Base-by-base conservation (phyloP, 2,888 invertebrate genomes). In the Xiphydria camelus region DNA sequence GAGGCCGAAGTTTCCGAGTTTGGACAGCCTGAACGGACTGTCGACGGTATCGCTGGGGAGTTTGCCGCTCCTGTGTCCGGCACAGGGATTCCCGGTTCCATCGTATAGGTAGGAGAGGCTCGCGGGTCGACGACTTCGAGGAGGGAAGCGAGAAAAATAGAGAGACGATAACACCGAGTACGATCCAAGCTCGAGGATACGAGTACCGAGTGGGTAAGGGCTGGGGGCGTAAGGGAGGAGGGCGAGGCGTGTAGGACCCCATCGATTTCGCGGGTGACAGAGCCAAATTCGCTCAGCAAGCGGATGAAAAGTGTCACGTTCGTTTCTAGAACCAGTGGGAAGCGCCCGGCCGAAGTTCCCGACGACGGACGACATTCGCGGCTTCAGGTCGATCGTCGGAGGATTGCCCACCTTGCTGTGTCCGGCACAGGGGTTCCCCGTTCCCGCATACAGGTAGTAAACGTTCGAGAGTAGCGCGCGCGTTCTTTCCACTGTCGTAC, bases 261-360 rank as follows among this genome's bases (percentile, higher is more conserved):
- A n/a, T n/a, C n/a, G n/a, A n/a, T n/a, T n/a, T n/a, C n/a, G n/a
- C n/a, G n/a, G n/a, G n/a, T n/a, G n/a, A n/a, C n/a, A n/a, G n/a
- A n/a, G n/a, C n/a, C n/a, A n/a, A n/a, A n/a, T n/a, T n/a, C n/a
- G n/a, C n/a, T n/a, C n/a, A n/a, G n/a, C n/a, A n/a, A n/a, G n/a
- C n/a, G n/a, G n/a, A n/a, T n/a, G n/a, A n/a, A n/a, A n/a, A n/a
- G n/a, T n/a, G n/a, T n/a, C n/a, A n/a, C n/a, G n/a, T 41, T 64
- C 65, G 26, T 72, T 70, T 72, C 31, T 79, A 87, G 86, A 87
- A 68, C 86, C 87, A 10, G 82, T 86, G 47, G 86, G 86, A 56
- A 82, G 83, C 55, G 84, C 86, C 53, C 78, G 83, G 20, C 87
- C 87, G 29, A 85, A 84, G 73, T 82, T 87, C 61, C 82, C 85